Evolutionary conservation across 2,797 vertebrate genomes (phyloP), one percentile per base, ranked within the genome.

Genomic region (Paramormyrops hopkinsi): DNA sequence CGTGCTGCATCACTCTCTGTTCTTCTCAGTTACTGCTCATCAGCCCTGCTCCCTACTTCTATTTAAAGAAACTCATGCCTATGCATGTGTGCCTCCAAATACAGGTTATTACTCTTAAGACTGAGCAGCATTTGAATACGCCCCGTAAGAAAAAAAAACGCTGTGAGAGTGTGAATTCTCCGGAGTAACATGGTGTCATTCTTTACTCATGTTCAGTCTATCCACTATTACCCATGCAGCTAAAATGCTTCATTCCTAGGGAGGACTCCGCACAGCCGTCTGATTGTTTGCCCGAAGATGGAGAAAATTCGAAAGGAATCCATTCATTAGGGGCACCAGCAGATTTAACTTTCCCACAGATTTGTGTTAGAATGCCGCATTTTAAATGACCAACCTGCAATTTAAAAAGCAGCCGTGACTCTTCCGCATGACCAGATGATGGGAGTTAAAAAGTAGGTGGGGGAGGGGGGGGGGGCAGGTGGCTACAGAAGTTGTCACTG

Each of bases 61-160:
- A 82, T 46, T 41, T 82, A 82, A 82, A 82, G 76, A 41, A 82
- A 82, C 33, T 82, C 41, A 46, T n/a, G 76, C 76, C 76, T 82
- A n/a, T 46, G 41, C 37, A 82, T 41, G 73, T n/a, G 76, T 9
- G 41, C 3, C 29, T 41, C 19, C 37, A 19, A 22, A 82, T 7
- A 3, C 33, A 46, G 41, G 76, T 46, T 82, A 82, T 41, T 46
- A 82, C 37, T 82, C 76, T 46, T 82, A 82, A 19, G 41, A 73
- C 65, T 73, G 29, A 37, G 65, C 65, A 17, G 65, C 29, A 73
- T 73, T 73, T 37, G 12, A 73, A 37, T 73, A 69, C 22, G 3
- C 11, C 25, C 62, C 3, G 7, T 12, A 29, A 29, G 25, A 17
- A 73, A 37, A 69, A 69, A 17, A 37, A 37, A 73, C 12, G 65